Conservation (phyloP, 2,888 invertebrate species). For the Helleia helle region DNA sequence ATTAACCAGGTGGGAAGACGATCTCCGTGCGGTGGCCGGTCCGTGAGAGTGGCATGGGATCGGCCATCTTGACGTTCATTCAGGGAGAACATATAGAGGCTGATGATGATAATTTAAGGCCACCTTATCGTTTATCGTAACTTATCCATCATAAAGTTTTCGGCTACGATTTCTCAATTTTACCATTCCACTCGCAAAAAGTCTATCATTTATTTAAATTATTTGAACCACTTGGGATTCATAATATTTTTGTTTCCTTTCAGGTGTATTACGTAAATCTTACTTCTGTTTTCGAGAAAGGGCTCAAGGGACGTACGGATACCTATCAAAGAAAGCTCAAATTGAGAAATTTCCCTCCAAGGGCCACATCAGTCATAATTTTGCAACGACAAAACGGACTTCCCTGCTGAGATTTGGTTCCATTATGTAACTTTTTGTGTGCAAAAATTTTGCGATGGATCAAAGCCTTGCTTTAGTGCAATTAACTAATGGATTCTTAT, state of each 20-base stretch:
- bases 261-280: conserved; percentile 11
- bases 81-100: too few species aligned
- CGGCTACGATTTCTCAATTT: background rate
- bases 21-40: too few species aligned
- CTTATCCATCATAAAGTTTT: background rate
- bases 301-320: conserved; percentile 54
- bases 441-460: too few species aligned
- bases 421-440: background rate
- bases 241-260: conserved; percentile 8
- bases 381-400: conserved; percentile 32
- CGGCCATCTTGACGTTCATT: too few species aligned
- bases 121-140: too few species aligned
- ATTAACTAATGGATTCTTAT: too few species aligned
- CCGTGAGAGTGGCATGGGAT: too few species aligned
- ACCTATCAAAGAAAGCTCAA: conserved; percentile 42
- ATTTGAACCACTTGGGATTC: conserved; percentile 38
- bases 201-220: conserved; percentile 50
- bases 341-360: conserved; percentile 46
- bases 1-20: too few species aligned
- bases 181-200: background rate
- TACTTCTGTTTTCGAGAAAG: conserved; percentile 28
- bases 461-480: too few species aligned
- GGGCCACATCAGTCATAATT: conserved; percentile 61
- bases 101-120: too few species aligned
- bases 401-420: conserved; percentile 23